phyloP scores from a whole-genome alignment of 2,113 vertebrate genomes.

The Neogale vison region DNA sequence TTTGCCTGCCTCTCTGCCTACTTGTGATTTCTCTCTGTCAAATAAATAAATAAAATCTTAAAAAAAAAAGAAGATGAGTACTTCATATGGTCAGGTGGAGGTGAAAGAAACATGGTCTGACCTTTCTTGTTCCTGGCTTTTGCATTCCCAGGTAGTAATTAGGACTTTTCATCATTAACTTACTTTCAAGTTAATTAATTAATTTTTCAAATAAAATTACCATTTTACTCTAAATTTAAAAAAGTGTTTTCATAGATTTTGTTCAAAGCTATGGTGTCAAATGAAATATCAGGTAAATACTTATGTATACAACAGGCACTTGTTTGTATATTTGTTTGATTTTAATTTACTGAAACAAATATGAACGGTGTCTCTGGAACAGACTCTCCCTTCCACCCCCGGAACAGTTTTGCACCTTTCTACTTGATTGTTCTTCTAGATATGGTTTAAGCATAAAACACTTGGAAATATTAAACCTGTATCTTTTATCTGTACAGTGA shows the following conservation, averaged over 20 bases:
- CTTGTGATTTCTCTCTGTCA: too few relatives aligned
- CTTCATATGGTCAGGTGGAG: neutral
- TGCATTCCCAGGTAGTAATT: neutral
- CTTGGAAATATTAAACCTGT: conserved; percentile 41
- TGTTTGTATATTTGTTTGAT: neutral
- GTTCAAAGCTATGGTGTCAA: neutral
- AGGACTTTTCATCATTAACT: neutral
- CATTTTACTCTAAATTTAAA: neutral
- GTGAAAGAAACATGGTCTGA: neutral
- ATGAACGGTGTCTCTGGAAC: neutral
- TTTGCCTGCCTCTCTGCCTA: too few relatives aligned
- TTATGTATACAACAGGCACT: neutral
- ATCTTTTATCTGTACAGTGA: neutral
- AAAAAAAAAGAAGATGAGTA: neutral
- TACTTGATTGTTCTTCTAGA: neutral
- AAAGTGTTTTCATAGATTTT: neutral
- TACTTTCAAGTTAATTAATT: conserved; percentile 2
- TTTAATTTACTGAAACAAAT: conserved; percentile 18
- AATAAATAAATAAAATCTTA: too few relatives aligned
- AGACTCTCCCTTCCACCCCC: neutral
- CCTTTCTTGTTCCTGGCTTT: neutral
- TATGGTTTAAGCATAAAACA: conserved; percentile 7
- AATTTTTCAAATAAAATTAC: neutral
- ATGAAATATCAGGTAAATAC: neutral
- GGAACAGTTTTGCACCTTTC: neutral